A percentile compares a stretch with the other conserved stretches of the same genome.
phyloP scores from a whole-genome alignment of 2,888 invertebrate genomes.

The Apodemia zela region DNA sequence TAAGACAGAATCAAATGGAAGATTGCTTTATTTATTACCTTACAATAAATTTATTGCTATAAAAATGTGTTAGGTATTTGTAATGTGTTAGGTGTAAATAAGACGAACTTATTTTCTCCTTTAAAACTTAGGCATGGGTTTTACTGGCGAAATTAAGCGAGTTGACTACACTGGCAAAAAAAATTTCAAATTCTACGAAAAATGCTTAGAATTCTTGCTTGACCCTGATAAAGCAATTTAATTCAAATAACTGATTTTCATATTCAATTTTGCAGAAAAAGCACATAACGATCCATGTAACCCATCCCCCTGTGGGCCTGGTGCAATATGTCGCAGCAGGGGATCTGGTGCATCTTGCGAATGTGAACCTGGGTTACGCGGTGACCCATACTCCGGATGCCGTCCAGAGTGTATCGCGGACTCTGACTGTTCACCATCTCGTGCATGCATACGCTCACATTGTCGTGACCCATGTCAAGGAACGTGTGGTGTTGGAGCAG shows the following conservation, averaged over 20 bases:
- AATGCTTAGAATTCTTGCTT: constrained; percentile 55
- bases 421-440: constrained; percentile 91
- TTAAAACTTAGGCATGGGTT: constrained; percentile 80
- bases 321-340: constrained; percentile 88
- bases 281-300: constrained; percentile 86
- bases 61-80: constrained; percentile 21
- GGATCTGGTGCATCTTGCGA: constrained; percentile 86
- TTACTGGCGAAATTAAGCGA: constrained; percentile 67
- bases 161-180: constrained; percentile 28
- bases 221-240: constrained; percentile 16
- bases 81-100: no score
- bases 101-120: constrained; percentile 60
- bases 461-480: constrained; percentile 92
- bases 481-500: constrained; percentile 91
- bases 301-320: constrained; percentile 90
- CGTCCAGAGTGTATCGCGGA: constrained; percentile 93
- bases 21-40: constrained; percentile 46
- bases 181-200: constrained; percentile 30
- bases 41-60: constrained; percentile 32
- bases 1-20: constrained; percentile 68
- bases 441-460: constrained; percentile 89
- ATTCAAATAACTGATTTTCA: neutral
- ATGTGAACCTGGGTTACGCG: constrained; percentile 86
- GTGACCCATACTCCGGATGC: constrained; percentile 88
- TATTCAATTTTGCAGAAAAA: constrained; percentile 51